These are phyloP conservation scores for Nomada fucata DNA, from an alignment of 2,888 invertebrate genomes.

Conservation along the genomic window DNA sequence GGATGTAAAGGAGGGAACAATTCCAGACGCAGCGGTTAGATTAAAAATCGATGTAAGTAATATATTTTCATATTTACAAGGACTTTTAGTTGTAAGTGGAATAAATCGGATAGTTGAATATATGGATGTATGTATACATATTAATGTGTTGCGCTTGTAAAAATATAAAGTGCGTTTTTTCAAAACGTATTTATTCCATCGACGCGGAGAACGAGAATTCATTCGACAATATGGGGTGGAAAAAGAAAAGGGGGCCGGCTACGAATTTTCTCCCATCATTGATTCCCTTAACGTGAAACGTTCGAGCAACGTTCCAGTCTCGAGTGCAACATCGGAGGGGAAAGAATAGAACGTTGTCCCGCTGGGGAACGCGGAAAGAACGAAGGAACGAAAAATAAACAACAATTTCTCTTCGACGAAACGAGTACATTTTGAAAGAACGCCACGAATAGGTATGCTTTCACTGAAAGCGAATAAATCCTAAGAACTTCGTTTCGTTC, in stretches of 20 bases:
- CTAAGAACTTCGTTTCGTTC: constrained; percentile 59
- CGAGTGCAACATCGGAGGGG: background rate
- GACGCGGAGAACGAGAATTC: constrained; percentile 34
- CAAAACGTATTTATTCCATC: constrained; percentile 71
- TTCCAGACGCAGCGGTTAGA: constrained; percentile 60
- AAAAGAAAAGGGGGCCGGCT: too few relatives aligned
- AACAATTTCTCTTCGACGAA: constrained; percentile 62
- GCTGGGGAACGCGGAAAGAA: background rate
- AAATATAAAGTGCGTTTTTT: constrained; percentile 74
- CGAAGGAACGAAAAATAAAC: background rate
- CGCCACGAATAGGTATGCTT: constrained; percentile 74
- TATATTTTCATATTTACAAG: constrained; percentile 75
- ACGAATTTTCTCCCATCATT: background rate
- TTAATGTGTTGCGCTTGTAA: constrained; percentile 70
- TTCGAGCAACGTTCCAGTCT: constrained; percentile 2
- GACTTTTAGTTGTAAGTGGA: constrained; percentile 67
- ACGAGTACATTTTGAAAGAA: constrained; percentile 75
- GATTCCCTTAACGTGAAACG: constrained; percentile 16
- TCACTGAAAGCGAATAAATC: constrained; percentile 78
- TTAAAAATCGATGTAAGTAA: constrained; percentile 75
- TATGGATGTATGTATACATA: constrained; percentile 63
- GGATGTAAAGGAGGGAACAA: constrained; percentile 39
- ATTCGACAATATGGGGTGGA: background rate
- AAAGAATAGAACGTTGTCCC: background rate
- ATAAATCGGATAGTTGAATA: constrained; percentile 65